phyloP scores from a whole-genome alignment of 2,888 invertebrate genomes.

The Rhopalosiphum nymphaeae region DNA sequence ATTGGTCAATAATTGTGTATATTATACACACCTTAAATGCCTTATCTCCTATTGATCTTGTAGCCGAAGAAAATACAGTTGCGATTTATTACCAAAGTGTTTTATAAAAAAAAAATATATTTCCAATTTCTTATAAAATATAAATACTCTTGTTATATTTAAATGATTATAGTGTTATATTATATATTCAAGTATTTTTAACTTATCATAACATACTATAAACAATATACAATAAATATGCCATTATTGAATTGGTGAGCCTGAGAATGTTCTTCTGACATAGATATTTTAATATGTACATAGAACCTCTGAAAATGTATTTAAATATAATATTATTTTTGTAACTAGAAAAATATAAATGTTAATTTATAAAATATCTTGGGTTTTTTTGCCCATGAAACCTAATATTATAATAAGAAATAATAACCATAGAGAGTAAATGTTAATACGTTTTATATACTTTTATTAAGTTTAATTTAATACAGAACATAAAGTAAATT shows the following conservation, averaged over 20 bases:
- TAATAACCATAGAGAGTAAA: not conserved
- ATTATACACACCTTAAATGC: not conserved
- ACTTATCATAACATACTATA: not conserved
- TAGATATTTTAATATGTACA: not conserved
- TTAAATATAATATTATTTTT: not conserved
- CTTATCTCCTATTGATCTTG: not conserved
- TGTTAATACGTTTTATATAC: not conserved
- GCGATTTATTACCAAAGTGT: rapidly evolving
- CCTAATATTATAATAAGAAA: not conserved
- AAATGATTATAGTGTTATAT: not conserved
- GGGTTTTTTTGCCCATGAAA: not conserved
- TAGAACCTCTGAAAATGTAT: not conserved
- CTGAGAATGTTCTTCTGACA: not conserved
- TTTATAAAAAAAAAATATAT: not conserved
- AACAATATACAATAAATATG: not conserved
- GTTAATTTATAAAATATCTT: not conserved
- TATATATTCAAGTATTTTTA: not conserved
- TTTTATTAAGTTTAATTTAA: not conserved
- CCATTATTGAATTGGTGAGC: not conserved
- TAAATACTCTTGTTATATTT: not conserved
- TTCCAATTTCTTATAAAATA: not conserved
- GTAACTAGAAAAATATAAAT: not conserved
- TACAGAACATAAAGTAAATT: not conserved
- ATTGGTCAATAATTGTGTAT: not conserved
- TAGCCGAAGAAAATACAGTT: not conserved